Base-by-base conservation (phyloP, 2,113 vertebrate species). In the Uria lomvia region DNA sequence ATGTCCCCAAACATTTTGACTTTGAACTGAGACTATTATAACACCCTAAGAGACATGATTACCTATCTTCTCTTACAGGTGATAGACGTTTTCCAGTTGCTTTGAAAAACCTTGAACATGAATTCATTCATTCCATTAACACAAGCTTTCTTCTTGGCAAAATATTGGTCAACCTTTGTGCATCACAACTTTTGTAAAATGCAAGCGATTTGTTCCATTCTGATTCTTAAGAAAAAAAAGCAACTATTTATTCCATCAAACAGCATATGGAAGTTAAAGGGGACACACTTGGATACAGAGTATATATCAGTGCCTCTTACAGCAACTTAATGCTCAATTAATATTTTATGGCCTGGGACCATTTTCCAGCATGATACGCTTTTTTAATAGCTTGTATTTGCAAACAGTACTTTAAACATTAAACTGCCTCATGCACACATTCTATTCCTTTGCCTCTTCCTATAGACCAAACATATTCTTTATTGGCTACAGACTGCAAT, bases 291-390 rank as follows among this genome's bases (percentile, higher is more conserved):
- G 75, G 49, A 80, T 71, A 88, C 19, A 83, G 36, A 27, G 17
- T 68, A 75, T 92, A 45, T 86, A 88, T 96, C 85, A 96, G 40
- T 80, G 67, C 50, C 59, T 94, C 47, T 88, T 96, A 71, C 32
- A n/a, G 74, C 1, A 1, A 36, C 55, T 77, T 95, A 92, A 95
- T 20, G 45, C 88, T 81, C 71, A 80, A 88, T 94, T 88, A 95
- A 95, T 95, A 94, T 93, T 95, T 94, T 47, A 95, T 80, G 63
- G 12, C 73, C 88, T 92, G 68, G 76, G 75, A 95, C 42, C n/a
- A 49, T 84, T 91, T 95, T 88, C 47, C 65, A 90, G 67, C 38
- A 67, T 24, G 26, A 93, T 84, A 84, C 12, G 11, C 56, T 84
- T 95, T 78, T 88, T 85, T 84, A 90, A 94, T 80, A 63, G 92